Evolutionary conservation across 1,140 invertebrate species (phyloP).

Genomic region (Ceratina australensis): DNA sequence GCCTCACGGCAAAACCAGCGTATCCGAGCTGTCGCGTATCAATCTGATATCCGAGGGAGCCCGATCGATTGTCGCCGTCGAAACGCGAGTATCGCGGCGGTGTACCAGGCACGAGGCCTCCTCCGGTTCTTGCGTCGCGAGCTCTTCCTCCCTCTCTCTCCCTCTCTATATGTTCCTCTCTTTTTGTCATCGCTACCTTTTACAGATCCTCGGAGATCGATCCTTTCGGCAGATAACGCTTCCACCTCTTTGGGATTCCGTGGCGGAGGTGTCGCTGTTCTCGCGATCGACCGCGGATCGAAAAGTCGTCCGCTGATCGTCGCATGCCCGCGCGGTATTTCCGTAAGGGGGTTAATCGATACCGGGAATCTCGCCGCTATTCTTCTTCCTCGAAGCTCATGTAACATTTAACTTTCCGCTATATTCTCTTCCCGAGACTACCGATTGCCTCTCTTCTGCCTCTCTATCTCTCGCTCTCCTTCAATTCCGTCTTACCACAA

Average conservation of each 20-base stretch:
- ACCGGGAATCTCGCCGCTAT: constrained; percentile 56
- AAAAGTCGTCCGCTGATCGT: constrained; percentile 46
- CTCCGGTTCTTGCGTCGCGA: constrained; percentile 15
- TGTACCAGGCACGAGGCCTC: constrained; percentile 22
- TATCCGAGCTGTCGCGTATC: neutral
- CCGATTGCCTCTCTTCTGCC: constrained; percentile 11
- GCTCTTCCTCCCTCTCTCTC: neutral
- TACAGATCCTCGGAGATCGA: constrained; percentile 53
- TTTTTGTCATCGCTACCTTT: constrained; percentile 47
- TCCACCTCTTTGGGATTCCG: constrained; percentile 42
- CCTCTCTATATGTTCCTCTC: neutral
- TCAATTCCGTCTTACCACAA: constrained; percentile 27
- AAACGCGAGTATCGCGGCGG: neutral
- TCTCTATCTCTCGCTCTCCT: neutral
- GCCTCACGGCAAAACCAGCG: constrained; percentile 24
- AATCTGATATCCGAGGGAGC: constrained; percentile 8
- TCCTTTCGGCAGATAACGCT: constrained; percentile 61
- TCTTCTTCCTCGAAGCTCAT: constrained; percentile 69
- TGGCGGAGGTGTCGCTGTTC: constrained; percentile 53
- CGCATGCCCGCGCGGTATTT: constrained; percentile 47
- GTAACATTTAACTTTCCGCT: constrained; percentile 69
- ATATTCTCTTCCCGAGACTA: constrained; percentile 32
- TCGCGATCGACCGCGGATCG: constrained; percentile 43
- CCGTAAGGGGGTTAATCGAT: constrained; percentile 61
- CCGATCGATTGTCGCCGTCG: neutral